Conservation (phyloP, 1,140 invertebrate species). For the Agrypnia vestita region DNA sequence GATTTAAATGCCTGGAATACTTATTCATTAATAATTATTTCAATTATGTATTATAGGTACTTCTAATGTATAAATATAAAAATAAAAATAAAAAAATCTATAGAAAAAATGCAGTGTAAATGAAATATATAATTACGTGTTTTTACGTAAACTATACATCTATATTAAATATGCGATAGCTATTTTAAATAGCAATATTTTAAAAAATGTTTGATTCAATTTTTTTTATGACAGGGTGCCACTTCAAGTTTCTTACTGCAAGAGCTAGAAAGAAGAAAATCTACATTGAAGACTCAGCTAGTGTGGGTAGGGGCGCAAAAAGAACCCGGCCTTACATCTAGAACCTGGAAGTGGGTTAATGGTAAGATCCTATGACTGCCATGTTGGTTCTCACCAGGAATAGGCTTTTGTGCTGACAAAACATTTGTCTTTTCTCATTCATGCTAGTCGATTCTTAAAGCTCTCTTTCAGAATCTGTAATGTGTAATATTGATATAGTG, state of each 20-base stretch:
- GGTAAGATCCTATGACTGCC: conserved; percentile 74
- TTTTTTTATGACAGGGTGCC: conserved; percentile 72
- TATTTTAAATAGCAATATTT: neutral
- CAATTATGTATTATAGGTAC: too few species aligned
- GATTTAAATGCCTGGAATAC: too few species aligned
- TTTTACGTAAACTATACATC: too few species aligned
- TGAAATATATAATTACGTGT: too few species aligned
- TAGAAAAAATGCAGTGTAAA: too few species aligned
- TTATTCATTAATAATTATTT: too few species aligned
- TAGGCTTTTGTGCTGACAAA: neutral
- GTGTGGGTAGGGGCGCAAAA: conserved; percentile 94
- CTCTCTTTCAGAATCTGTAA: neutral
- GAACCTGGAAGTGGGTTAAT: conserved; percentile 93
- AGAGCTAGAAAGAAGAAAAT: conserved; percentile 86
- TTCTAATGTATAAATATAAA: too few species aligned
- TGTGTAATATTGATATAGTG: too few species aligned
- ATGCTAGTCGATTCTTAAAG: conserved; percentile 1
- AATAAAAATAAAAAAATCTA: too few species aligned
- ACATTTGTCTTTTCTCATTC: neutral
- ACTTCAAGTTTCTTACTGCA: conserved; percentile 83
- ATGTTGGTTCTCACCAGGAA: neutral
- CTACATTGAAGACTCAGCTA: conserved; percentile 85
- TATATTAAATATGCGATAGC: too few species aligned
- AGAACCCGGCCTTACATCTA: conserved; percentile 85
- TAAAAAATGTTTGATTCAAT: neutral